Percentiles rank a stretch among this genome's conserved stretches.
phyloP scores from a whole-genome alignment of 2,888 invertebrate genomes.

The Athalia rosae region DNA sequence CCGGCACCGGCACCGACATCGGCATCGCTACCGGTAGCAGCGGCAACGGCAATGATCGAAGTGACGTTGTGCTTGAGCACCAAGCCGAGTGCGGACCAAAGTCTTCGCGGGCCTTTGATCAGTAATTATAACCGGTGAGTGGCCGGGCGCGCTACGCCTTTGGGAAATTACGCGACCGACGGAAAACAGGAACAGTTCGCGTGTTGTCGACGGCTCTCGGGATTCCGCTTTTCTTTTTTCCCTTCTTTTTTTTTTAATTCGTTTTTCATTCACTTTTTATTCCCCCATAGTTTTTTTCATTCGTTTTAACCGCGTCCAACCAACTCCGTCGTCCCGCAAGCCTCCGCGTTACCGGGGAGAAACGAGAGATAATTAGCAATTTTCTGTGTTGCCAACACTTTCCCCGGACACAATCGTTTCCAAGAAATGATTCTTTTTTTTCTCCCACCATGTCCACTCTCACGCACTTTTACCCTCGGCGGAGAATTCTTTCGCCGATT shows the following conservation, averaged over 20 bases:
- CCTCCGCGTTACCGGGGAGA: conserved; percentile 14
- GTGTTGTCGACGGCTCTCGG: conserved; percentile 38
- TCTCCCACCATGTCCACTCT: too few relatives aligned
- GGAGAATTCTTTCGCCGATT: too few relatives aligned
- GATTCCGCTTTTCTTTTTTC: conserved; percentile 25
- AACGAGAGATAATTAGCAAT: conserved; percentile 38
- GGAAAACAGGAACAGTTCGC: conserved; percentile 33
- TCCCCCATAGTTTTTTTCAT: neutral
- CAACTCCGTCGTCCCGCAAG: neutral
- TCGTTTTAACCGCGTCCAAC: conserved; percentile 3
- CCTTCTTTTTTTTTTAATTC: neutral
- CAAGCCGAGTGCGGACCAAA: conserved; percentile 33
- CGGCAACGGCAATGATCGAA: conserved; percentile 16
- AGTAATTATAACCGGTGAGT: conserved; percentile 63
- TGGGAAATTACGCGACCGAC: conserved; percentile 45
- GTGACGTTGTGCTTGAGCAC: conserved; percentile 30
- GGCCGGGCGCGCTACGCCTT: conserved; percentile 49
- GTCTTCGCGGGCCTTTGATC: conserved; percentile 58
- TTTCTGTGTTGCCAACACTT: conserved; percentile 10
- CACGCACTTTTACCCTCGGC: neutral
- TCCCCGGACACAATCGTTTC: neutral
- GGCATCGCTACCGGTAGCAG: too few relatives aligned
- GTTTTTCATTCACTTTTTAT: neutral
- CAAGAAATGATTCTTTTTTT: too few relatives aligned
- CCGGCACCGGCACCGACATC: too few relatives aligned